Conservation (phyloP, 2,113 vertebrate genomes). For the Rhabdornis inornatus region DNA sequence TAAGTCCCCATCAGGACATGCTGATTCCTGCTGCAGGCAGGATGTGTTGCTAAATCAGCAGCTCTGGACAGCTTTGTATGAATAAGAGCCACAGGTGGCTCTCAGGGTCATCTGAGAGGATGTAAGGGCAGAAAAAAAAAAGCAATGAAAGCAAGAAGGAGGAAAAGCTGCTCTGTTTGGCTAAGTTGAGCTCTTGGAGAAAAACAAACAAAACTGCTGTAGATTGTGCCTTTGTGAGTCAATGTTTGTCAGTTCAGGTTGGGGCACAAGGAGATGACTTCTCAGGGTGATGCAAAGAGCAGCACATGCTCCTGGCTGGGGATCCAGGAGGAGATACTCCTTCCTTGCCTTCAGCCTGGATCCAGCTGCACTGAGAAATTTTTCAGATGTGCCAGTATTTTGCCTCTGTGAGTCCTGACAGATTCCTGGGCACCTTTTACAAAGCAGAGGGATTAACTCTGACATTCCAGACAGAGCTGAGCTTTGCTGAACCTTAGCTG, state of each 20-base stretch:
- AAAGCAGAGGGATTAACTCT: not conserved
- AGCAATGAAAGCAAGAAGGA: not conserved
- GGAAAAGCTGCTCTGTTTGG: conserved; percentile 6
- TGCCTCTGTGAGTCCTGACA: not conserved
- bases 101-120: not conserved
- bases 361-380: not conserved
- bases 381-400: not conserved
- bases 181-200: not conserved
- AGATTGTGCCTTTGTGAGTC: not conserved
- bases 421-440: not conserved
- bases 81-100: conserved; percentile 6
- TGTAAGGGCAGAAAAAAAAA: not conserved
- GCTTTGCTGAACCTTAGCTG: not conserved
- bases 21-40: not conserved
- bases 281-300: not conserved
- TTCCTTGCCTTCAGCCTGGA: not conserved
- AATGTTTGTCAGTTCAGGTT: not conserved
- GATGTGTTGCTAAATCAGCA: not conserved
- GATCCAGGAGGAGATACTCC: not conserved
- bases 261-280: not conserved
- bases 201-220: not conserved
- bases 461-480: not conserved
- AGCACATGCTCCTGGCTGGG: not conserved
- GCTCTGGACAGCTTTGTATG: not conserved
- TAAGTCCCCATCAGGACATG: not conserved